These are phyloP conservation scores for Papilio polytes DNA, from an alignment of 1,140 invertebrate species.

Conservation along the genomic window DNA sequence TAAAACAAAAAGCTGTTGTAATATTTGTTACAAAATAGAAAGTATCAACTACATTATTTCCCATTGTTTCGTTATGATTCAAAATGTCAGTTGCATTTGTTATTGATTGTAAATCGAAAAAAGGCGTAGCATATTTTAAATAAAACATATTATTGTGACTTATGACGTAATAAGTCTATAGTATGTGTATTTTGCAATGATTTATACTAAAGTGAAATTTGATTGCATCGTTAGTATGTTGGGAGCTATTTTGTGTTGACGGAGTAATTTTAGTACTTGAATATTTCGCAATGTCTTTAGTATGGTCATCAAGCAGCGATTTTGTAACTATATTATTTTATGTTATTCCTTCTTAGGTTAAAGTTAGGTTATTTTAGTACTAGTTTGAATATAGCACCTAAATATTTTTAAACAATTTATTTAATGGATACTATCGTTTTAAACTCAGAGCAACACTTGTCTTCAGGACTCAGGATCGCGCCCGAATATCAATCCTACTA, in stretches of 20 bases:
- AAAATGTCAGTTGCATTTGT: not conserved
- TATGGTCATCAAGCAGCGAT: not conserved
- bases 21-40: not conserved
- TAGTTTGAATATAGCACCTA: not conserved
- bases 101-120: conserved; percentile 22
- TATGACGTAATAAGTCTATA: conserved; percentile 12
- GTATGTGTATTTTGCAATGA: conserved; percentile 27
- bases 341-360: not conserved
- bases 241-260: conserved; percentile 23
- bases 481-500: no score
- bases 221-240: conserved; percentile 31
- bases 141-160: conserved; percentile 25
- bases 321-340: conserved; percentile 2
- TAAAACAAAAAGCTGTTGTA: not conserved
- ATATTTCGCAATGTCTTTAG: conserved; percentile 1
- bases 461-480: no score
- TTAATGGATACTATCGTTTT: no score
- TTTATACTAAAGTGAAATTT: conserved; percentile 36
- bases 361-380: not conserved
- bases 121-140: conserved; percentile 29
- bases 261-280: conserved; percentile 16
- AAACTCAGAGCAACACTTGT: no score
- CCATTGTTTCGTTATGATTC: conserved; percentile 2
- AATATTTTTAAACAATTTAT: no score
- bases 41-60: not conserved